Base-by-base conservation (phyloP, 2,888 invertebrate species). In the Helleia helle region DNA sequence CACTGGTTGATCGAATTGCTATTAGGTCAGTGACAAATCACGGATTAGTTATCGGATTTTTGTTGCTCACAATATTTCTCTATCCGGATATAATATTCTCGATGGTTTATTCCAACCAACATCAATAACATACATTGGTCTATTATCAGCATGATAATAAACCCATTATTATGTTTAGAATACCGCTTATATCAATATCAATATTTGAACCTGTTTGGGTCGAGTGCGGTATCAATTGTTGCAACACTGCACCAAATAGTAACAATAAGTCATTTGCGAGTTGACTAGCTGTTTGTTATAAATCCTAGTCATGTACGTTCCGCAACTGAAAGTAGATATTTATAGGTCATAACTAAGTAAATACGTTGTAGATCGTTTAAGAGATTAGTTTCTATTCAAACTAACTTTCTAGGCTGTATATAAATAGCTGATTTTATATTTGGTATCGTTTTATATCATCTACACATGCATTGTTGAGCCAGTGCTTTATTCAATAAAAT, bases 351-450 rank as follows among this genome's bases (percentile, higher is more conserved):
- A 61, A 58, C 52, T 59, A 60, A 52, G 58, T 63, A 65, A 22
- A 25, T 71, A 71, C 67, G 67, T 61, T 64, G 56, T 62, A 58
- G 59, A 65, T 62, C 67, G 65, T 67, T 63, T 67, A 65, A 66
- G 64, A 69, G 66, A 72, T 71, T 64, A 67, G 66, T 75, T 71
- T 74, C 69, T 70, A 76, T 74, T 76, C 69, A 71, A 71, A 73
- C 59, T 60, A 53, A 65, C 81, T 79, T 80, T 81, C 80, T 74
- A 75, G 58, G 50, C 9, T 18, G 11, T 31, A 11, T 31, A 31
- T 31, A 17, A 18, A 17, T 17, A 17, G 7, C 18, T 18, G 18
- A 34, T 34, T 22, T 22, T 22, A 34, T 22, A 17, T 34, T 34
- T 34, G 12, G 12, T 12, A 22, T 22, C 18, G 34, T 18, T 22